A percentile compares a stretch with the other conserved stretches of the same genome.
Conservation (phyloP, 2,888 invertebrate genomes). For the Coecobrya sp. region DNA sequence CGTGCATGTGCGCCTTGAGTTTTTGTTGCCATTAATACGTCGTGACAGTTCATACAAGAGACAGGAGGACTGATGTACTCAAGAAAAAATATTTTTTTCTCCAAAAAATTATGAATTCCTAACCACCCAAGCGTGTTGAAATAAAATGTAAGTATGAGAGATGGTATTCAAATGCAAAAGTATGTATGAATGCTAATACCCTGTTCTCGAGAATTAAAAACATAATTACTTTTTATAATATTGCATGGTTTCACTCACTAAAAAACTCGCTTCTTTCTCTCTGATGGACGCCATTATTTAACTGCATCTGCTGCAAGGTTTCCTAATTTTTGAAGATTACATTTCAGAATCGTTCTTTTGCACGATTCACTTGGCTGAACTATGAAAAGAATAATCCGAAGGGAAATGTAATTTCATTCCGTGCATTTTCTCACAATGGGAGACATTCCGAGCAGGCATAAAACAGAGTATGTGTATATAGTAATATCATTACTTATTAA, state of each 20-base stretch:
- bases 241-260: background rate
- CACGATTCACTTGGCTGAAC: constrained; percentile 1
- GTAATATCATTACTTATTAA: background rate
- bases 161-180: background rate
- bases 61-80: background rate
- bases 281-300: background rate
- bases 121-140: background rate
- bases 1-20: background rate
- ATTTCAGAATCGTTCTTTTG: constrained; percentile 13
- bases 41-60: constrained; percentile 22
- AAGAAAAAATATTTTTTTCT: background rate
- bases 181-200: background rate
- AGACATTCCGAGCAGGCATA: background rate
- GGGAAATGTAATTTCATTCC: background rate
- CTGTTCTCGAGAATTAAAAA: background rate
- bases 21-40: background rate
- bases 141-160: too few relatives aligned
- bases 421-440: background rate
- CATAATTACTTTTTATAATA: background rate
- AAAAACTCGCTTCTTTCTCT: background rate
- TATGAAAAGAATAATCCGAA: background rate
- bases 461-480: too few relatives aligned
- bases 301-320: background rate
- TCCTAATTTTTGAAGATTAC: constrained; percentile 30
- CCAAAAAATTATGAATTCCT: background rate